These are phyloP conservation scores for Maniola jurtina DNA, from an alignment of 1,140 invertebrate genomes.

Conservation along the genomic window DNA sequence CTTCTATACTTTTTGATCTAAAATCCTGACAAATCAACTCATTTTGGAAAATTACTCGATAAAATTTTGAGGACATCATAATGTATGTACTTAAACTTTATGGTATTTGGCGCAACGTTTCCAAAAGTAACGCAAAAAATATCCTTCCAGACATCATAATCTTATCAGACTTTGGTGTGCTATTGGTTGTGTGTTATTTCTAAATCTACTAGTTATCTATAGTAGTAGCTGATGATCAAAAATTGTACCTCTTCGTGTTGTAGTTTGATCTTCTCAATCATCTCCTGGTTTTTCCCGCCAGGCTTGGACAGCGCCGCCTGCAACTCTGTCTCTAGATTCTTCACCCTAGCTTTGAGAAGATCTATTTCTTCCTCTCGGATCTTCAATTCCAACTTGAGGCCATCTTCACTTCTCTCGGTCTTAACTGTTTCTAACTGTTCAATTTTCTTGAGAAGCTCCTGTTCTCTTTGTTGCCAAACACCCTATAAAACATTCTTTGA, in stretches of 20 bases:
- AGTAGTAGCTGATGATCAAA: too few species aligned
- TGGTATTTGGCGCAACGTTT: too few species aligned
- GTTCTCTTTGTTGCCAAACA: slow-evolving; percentile 65
- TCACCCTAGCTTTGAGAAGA: slow-evolving; percentile 67
- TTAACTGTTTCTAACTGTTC: slow-evolving; percentile 64
- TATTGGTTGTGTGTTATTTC: too few species aligned
- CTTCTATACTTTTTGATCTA: too few species aligned
- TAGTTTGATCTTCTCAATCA: slow-evolving; percentile 74
- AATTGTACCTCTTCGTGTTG: slow-evolving; percentile 72
- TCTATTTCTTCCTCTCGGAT: slow-evolving; percentile 74
- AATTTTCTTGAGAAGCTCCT: slow-evolving; percentile 65
- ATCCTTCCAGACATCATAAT: too few species aligned
- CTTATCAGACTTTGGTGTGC: too few species aligned
- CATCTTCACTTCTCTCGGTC: slow-evolving; percentile 58
- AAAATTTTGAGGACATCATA: too few species aligned
- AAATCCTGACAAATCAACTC: too few species aligned
- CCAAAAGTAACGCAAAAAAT: too few species aligned
- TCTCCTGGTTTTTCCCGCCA: slow-evolving; percentile 73
- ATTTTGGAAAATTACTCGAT: too few species aligned
- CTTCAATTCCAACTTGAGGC: slow-evolving; percentile 66
- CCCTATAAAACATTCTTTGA: slow-evolving; percentile 34
- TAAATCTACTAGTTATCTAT: too few species aligned
- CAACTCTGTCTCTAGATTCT: slow-evolving; percentile 71
- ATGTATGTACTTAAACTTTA: too few species aligned
- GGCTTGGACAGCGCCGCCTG: slow-evolving; percentile 71